These are phyloP conservation scores for Porites evermanni DNA, from an alignment of 92 coral and sea anemone species.

Conservation along the genomic window DNA sequence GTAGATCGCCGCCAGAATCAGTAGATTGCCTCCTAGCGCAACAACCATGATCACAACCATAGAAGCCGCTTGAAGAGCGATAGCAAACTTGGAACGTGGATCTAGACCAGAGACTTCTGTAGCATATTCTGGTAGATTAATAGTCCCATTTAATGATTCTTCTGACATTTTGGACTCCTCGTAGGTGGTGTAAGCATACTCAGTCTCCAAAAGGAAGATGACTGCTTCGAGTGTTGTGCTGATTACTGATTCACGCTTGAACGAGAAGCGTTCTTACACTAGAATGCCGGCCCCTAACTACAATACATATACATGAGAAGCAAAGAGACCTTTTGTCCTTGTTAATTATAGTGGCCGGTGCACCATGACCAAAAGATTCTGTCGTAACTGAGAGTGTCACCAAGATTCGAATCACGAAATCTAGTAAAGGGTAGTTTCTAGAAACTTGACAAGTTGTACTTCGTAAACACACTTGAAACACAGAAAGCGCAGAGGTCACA, in stretches of 20 bases:
- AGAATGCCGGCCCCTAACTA: neutral
- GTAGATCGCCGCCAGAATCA: slow-evolving; percentile 81
- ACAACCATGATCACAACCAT: slow-evolving; percentile 76
- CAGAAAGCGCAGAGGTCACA: neutral
- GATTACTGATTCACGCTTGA: slow-evolving; percentile 26
- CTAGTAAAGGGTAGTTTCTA: neutral
- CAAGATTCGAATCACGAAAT: neutral
- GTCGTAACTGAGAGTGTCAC: neutral
- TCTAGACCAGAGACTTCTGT: slow-evolving; percentile 10
- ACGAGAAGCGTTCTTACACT: slow-evolving; percentile 9
- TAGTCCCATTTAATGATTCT: slow-evolving; percentile 13
- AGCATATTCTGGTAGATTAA: slow-evolving; percentile 2
- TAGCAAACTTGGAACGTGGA: slow-evolving; percentile 55
- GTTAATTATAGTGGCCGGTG: slow-evolving; percentile 3
- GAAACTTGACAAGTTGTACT: neutral
- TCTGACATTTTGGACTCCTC: slow-evolving; percentile 12
- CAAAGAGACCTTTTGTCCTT: neutral
- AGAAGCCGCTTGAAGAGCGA: slow-evolving; percentile 71
- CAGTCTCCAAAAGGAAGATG: neutral
- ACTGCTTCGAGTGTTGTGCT: too few species aligned
- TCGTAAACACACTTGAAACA: neutral
- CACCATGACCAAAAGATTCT: neutral
- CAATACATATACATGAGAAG: slow-evolving; percentile 27
- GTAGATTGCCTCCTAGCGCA: slow-evolving; percentile 76
- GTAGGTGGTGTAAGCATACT: slow-evolving; percentile 19